phyloP scores from a whole-genome alignment of 2,113 vertebrate genomes.

The Pavo muticus region DNA sequence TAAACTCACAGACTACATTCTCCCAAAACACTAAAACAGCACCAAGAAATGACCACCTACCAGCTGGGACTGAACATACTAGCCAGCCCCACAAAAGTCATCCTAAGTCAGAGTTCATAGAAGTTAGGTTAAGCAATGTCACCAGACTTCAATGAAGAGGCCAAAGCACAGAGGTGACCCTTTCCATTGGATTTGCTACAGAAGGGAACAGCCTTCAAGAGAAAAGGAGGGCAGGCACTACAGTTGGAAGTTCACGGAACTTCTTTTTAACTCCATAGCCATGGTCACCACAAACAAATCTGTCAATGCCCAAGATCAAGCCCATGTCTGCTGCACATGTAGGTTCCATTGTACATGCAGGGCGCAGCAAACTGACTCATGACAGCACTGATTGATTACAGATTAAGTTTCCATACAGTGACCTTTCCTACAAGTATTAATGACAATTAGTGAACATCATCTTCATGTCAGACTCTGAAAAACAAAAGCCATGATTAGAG shows the following conservation, averaged over 20 bases:
- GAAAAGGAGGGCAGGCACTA: neutral
- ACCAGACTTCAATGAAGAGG: neutral
- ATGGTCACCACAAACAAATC: neutral
- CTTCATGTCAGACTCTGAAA: neutral
- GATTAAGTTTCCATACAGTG: neutral
- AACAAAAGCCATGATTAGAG: neutral
- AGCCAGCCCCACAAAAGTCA: neutral
- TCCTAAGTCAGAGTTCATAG: neutral
- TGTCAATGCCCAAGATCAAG: neutral
- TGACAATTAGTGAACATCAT: neutral
- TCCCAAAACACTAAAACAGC: neutral
- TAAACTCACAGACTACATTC: neutral
- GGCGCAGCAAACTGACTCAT: neutral
- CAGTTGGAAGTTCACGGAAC: neutral
- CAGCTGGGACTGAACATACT: neutral
- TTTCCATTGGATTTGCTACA: neutral
- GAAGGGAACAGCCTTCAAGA: neutral
- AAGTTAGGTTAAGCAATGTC: neutral
- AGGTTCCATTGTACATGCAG: neutral
- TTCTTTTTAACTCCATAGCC: neutral
- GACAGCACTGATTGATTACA: neutral
- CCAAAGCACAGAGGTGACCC: neutral
- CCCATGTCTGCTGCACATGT: neutral
- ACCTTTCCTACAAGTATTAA: neutral
- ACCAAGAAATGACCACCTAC: neutral